Evolutionary conservation across 2,888 invertebrate genomes (phyloP), one percentile per base, ranked within the genome.

Genomic region (Endomychus coccineus): DNA sequence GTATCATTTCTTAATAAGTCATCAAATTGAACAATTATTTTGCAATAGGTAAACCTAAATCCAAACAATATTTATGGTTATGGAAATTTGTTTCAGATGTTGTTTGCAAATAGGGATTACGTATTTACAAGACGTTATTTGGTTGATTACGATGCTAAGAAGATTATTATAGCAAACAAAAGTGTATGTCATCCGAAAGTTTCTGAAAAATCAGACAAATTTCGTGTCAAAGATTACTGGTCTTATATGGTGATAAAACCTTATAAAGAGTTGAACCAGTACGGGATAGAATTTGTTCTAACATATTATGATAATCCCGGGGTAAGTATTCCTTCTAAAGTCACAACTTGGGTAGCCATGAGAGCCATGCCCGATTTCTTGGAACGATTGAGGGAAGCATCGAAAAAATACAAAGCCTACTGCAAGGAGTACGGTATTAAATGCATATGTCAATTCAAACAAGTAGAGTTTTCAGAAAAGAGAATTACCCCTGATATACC

Each of bases 281-380:
- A 73, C 12, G 85, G 86, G 7, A 75, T 84, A 54, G 84, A 90
- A 62, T 90, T 88, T 64, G 80, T 83, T 21, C 66, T 90, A 22
- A 90, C 89, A 0, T 90, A 90, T 64, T 90, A 81, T 64, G 90
- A 90, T 60, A 85, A 89, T 69, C 88, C 90, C 5, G 88, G 86
- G 0, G 69, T 80, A 2, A 77, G 80, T 30, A 77, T 90, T 51
- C 85, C 89, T 0, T 71, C 80, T 5, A 70, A 78, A 23, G 69
- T 84, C 27, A 77, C 78, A 14, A 70, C 78, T 0, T 90, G 88
- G 87, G 86, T 80, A 0, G 74, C 79, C 0, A 77, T 78, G 43
- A 70, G 75, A 56, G 87, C 83, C 15, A 80, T 86, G 63, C 87
- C 88, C 1, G 80, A 83, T 39, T 88, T 82, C 62, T 65, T 88